Base-by-base conservation (phyloP, 2,888 invertebrate genomes). In the Liodrosophila aerea region DNA sequence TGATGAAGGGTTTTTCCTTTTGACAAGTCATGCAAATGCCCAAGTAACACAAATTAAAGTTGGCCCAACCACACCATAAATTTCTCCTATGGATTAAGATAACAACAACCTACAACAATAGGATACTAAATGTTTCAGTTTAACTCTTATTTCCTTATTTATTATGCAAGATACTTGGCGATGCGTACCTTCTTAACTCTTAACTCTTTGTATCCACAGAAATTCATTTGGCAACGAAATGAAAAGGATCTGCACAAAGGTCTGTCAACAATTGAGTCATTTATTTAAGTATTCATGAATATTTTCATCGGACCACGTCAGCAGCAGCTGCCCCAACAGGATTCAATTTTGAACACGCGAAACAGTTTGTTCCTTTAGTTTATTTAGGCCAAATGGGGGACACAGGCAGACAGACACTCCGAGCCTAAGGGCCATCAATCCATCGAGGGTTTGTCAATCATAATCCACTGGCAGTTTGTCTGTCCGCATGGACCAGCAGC, bases 361-460 rank as follows among this genome's bases (percentile, higher is more conserved):
- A 12, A 34, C 29, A 57, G 44, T 13, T 16, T 7, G 34, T 0
- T 15, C 40, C 39, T 31, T 46, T 78, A 15, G 78, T 64, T 77
- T 73, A 61, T 43, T 84, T 66, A 52, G 58, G 58, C 49, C 46
- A 80, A 75, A 60, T 68, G 61, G 63, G 54, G 52, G 49, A 47
- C n/a, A 40, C 11, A 27, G 27, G 11, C n/a, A 7, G 13, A 41
- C 16, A 18, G n/a, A 15, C 2, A 1, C 7, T 13, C 4, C 13
- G 18, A n/a, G n/a, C 13, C 37, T 3, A 12, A 62, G 69, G 44
- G n/a, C 58, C 69, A 69, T 64, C 67, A 65, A 71, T 67, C 71
- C 78, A 68, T 60, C 59, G 46, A 57, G 52, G 44, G 58, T 65
- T 56, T 71, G 67, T 68, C 78, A 74, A 74, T 73, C 70, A 70